These are phyloP conservation scores for Propithecus deckenii DNA, from an alignment of 2,797 vertebrate species.

Conservation along the genomic window DNA sequence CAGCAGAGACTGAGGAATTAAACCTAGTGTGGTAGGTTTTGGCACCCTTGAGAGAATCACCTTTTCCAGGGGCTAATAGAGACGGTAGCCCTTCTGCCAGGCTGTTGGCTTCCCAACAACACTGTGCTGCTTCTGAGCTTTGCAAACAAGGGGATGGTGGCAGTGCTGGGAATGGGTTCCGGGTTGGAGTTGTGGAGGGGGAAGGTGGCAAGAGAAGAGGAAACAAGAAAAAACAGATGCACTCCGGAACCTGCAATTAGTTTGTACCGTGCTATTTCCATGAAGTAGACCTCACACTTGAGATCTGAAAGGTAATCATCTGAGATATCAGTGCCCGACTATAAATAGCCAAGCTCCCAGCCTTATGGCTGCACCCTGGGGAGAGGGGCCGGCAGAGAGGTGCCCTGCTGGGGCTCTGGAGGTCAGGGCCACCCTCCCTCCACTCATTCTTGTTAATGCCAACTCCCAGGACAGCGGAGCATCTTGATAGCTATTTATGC, in stretches of 20 bases:
- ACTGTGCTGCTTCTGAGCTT: not conserved
- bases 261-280: slow-evolving; percentile 59
- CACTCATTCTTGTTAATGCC: slow-evolving; percentile 3
- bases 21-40: not conserved
- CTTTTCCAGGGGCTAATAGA: not conserved
- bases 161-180: not conserved
- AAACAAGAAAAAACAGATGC: not conserved
- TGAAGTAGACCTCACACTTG: slow-evolving; percentile 63
- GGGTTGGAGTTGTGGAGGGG: not conserved
- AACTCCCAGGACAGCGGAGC: not conserved
- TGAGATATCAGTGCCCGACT: slow-evolving; percentile 24
- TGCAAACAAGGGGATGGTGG: not conserved
- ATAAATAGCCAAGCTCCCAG: slow-evolving; percentile 30
- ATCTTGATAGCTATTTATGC: slow-evolving; percentile 50
- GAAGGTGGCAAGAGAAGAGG: slow-evolving; percentile 6
- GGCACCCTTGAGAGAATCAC: not conserved
- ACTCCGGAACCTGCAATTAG: slow-evolving; percentile 69
- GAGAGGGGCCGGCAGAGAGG: not conserved
- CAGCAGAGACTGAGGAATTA: not conserved
- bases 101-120: not conserved
- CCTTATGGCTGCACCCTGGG: not conserved
- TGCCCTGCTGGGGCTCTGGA: not conserved
- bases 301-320: slow-evolving; percentile 70
- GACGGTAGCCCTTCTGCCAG: not conserved
- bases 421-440: slow-evolving; percentile 8